Percentiles rank a stretch among this genome's conserved stretches.
These are phyloP conservation scores for Hippoglossus stenolepis DNA, from an alignment of 2,113 vertebrate species.

Conservation along the genomic window DNA sequence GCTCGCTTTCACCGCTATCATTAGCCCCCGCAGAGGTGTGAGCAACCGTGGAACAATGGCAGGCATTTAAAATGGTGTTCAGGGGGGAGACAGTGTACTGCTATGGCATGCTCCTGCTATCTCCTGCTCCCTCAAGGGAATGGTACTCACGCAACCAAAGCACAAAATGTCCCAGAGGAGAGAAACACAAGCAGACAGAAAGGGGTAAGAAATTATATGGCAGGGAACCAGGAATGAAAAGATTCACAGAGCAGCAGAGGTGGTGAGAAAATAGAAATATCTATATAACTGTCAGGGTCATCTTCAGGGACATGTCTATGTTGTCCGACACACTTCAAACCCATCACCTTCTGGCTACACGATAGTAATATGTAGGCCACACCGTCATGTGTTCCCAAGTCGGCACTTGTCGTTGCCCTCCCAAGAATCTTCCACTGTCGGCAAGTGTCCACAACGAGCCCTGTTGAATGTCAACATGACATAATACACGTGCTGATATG, in stretches of 20 bases:
- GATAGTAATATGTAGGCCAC: background rate
- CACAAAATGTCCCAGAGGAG: conserved; percentile 61
- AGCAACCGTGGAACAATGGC: background rate
- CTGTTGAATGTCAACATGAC: conserved; percentile 76
- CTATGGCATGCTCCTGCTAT: conserved; percentile 44
- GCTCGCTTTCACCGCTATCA: too few relatives aligned
- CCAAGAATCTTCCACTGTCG: conserved; percentile 55
- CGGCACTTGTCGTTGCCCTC: conserved; percentile 35
- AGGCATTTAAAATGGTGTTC: conserved; percentile 19
- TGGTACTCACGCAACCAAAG: conserved; percentile 27
- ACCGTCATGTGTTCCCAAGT: background rate
- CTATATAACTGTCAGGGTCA: background rate
- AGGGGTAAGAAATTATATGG: conserved; percentile 12
- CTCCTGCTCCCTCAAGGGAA: conserved; percentile 52
- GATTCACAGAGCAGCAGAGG: background rate
- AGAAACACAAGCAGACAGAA: background rate
- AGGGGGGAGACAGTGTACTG: conserved; percentile 49
- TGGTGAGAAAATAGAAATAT: background rate
- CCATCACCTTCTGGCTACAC: conserved; percentile 1
- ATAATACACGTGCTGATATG: conserved; percentile 62
- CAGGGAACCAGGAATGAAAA: background rate
- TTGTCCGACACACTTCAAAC: background rate
- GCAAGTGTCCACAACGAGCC: conserved; percentile 33
- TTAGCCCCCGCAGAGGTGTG: too few relatives aligned
- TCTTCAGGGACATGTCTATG: conserved; percentile 19